Conservation (phyloP, 2,888 invertebrate species). For the Antheraea assamensis region DNA sequence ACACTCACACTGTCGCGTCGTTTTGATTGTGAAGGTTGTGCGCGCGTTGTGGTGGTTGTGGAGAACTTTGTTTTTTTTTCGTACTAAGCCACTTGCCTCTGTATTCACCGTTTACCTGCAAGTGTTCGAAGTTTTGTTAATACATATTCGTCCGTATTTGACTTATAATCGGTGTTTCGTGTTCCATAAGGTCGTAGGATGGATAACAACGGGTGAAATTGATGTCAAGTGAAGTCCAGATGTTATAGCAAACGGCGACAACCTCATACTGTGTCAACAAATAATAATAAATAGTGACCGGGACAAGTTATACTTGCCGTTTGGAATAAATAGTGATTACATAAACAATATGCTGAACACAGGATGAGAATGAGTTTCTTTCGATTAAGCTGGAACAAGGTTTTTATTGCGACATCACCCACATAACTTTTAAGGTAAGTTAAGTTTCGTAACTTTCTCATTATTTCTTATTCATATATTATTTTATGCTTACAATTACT, state of each 20-base stretch:
- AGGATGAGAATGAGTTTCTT: constrained; percentile 71
- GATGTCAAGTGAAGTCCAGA: constrained; percentile 62
- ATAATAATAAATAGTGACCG: constrained; percentile 75
- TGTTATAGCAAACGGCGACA: constrained; percentile 66
- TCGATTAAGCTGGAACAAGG: constrained; percentile 58
- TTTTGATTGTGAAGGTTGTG: constrained; percentile 57
- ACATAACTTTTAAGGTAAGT: constrained; percentile 79
- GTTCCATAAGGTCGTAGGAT: constrained; percentile 36
- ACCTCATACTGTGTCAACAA: constrained; percentile 77
- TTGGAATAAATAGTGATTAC: constrained; percentile 67
- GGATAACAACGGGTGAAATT: constrained; percentile 63
- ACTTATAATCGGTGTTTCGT: constrained; percentile 22
- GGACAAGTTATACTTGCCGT: constrained; percentile 61
- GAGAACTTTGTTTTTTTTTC: constrained; percentile 64
- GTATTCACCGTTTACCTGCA: constrained; percentile 59
- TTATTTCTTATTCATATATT: constrained; percentile 52
- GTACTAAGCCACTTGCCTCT: constrained; percentile 58
- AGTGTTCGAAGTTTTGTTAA: constrained; percentile 50
- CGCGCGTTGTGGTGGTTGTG: constrained; percentile 42
- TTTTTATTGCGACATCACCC: constrained; percentile 70
- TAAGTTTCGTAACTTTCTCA: constrained; percentile 74
- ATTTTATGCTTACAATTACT: background rate
- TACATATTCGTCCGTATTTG: constrained; percentile 28
- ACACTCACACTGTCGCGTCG: constrained; percentile 75
- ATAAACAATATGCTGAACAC: constrained; percentile 72